A percentile compares a stretch with the other conserved stretches of the same genome.
Evolutionary conservation across 2,113 vertebrate genomes (phyloP).

Genomic region (Geococcyx californianus): DNA sequence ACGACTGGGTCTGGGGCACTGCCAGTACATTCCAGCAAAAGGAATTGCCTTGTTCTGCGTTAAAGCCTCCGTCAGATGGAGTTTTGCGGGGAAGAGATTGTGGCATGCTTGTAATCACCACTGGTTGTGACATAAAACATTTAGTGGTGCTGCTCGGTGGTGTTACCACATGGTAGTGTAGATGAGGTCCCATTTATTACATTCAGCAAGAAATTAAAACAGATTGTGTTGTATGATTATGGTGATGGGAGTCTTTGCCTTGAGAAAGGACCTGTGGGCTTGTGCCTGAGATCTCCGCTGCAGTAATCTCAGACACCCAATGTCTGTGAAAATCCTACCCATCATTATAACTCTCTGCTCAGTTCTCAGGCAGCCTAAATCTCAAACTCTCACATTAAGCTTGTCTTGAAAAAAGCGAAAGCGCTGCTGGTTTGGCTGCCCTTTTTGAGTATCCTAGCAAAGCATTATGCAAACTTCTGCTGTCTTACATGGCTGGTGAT

Average conservation of each 20-base stretch:
- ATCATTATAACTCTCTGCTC: neutral
- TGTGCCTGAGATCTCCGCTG: neutral
- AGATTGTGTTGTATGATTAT: neutral
- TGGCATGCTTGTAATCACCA: accelerated
- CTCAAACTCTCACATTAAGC: neutral
- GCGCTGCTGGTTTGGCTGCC: neutral
- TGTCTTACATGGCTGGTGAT: neutral
- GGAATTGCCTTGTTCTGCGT: neutral
- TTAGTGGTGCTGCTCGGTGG: neutral
- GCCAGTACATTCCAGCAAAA: neutral
- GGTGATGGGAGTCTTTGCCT: neutral
- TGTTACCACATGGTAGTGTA: accelerated
- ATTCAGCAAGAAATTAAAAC: neutral
- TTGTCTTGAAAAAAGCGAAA: neutral
- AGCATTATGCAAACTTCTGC: neutral
- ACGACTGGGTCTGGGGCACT: neutral
- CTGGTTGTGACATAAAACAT: neutral
- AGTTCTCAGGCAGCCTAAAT: neutral
- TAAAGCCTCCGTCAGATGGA: neutral
- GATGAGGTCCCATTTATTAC: neutral
- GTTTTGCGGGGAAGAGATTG: neutral
- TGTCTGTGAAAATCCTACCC: neutral
- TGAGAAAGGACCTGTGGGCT: neutral
- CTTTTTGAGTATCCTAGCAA: neutral
- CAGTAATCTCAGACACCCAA: neutral